Evolutionary conservation across 2,797 vertebrate species (phyloP).

Genomic region (Nannoperca obscura): DNA sequence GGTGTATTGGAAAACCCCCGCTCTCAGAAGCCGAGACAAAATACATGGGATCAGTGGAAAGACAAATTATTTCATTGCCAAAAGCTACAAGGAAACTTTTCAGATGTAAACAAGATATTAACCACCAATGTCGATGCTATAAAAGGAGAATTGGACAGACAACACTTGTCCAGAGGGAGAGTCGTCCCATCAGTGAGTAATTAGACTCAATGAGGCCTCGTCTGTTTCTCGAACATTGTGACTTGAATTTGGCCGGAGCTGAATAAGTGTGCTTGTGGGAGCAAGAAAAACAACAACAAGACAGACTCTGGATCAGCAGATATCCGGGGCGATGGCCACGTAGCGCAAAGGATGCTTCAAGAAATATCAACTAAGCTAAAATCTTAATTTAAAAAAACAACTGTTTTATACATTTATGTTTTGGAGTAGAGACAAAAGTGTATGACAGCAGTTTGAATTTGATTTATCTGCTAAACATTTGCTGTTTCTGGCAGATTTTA

Average conservation of each 20-base stretch:
- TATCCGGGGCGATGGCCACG: neutral
- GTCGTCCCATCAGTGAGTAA: constrained; percentile 36
- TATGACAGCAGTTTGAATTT: neutral
- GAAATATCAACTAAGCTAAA: neutral
- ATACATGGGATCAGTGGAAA: neutral
- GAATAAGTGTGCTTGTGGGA: constrained; percentile 54
- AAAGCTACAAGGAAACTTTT: constrained; percentile 20
- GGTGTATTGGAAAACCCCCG: neutral
- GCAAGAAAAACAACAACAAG: constrained; percentile 39
- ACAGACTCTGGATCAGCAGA: constrained; percentile 21
- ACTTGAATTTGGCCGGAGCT: constrained; percentile 65
- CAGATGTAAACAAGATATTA: constrained; percentile 10
- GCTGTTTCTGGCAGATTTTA: neutral
- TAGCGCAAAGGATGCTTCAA: neutral
- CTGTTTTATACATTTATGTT: neutral
- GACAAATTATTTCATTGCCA: neutral
- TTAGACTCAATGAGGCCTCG: constrained; percentile 43
- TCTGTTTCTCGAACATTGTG: constrained; percentile 65
- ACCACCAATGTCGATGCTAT: neutral
- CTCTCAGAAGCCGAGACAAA: neutral
- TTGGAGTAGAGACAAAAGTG: neutral
- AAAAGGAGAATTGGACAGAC: constrained; percentile 5
- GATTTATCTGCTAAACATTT: neutral
- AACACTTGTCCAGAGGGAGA: constrained; percentile 8
- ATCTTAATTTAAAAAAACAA: neutral